A percentile compares a stretch with the other conserved stretches of the same genome.
These are phyloP conservation scores for Mionectes macconnelli DNA, from an alignment of 2,113 vertebrate genomes.

Conservation along the genomic window DNA sequence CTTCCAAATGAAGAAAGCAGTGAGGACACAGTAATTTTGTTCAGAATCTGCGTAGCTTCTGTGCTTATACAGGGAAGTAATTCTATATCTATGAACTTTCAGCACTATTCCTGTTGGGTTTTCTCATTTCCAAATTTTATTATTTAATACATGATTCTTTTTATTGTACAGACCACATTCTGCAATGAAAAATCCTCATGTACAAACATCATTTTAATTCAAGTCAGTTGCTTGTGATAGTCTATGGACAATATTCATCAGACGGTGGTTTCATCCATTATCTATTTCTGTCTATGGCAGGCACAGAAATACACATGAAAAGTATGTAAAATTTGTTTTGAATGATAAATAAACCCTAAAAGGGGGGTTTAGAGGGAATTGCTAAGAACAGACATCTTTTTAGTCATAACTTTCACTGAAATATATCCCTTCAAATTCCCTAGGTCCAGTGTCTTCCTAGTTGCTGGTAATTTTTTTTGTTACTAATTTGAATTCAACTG, in stretches of 20 bases:
- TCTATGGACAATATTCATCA: constrained; percentile 39
- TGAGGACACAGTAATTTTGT: fast-evolving
- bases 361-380: not conserved
- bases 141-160: not conserved
- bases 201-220: not conserved
- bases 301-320: constrained; percentile 42
- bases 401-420: constrained; percentile 34
- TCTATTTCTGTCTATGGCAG: constrained; percentile 31
- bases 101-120: not conserved
- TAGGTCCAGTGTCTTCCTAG: not conserved
- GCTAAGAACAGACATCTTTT: constrained; percentile 26
- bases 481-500: not conserved
- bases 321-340: constrained; percentile 53
- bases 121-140: not conserved
- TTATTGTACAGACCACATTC: not conserved
- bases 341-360: constrained; percentile 32
- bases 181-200: not conserved
- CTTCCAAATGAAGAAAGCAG: not conserved
- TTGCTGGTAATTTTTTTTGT: not conserved
- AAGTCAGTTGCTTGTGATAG: not conserved
- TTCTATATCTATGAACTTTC: not conserved
- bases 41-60: not conserved
- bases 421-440: constrained; percentile 10
- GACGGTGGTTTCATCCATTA: constrained; percentile 18
- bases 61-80: not conserved